phyloP scores from a whole-genome alignment of 2,113 vertebrate genomes.

The Sinocyclocheilus anophthalmus region DNA sequence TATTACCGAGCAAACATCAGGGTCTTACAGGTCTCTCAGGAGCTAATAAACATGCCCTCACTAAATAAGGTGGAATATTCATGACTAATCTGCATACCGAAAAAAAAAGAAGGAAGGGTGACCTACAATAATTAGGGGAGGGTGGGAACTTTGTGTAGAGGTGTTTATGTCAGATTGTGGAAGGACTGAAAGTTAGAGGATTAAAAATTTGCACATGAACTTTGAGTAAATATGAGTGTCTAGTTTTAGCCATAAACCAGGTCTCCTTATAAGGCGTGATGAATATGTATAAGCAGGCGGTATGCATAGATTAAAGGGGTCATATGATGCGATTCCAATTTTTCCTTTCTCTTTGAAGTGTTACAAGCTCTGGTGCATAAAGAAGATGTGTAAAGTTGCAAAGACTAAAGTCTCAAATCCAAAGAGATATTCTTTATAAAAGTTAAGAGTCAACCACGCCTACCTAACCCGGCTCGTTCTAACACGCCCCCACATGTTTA shows the following conservation, averaged over 20 bases:
- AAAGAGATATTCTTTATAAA: too few relatives aligned
- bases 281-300: not conserved
- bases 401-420: too few relatives aligned
- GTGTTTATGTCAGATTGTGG: not conserved
- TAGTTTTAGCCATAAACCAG: not conserved
- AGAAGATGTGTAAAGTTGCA: too few relatives aligned
- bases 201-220: not conserved
- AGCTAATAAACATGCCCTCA: conserved; percentile 34
- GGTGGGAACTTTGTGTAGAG: not conserved
- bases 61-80: conserved; percentile 29
- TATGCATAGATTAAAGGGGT: conserved; percentile 19
- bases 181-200: not conserved
- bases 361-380: too few relatives aligned
- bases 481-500: too few relatives aligned
- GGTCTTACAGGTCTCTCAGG: conserved; percentile 48
- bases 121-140: conserved; percentile 21
- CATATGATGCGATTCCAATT: too few relatives aligned
- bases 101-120: conserved; percentile 25
- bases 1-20: conserved; percentile 50
- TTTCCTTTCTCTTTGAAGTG: too few relatives aligned
- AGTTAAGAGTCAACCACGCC: too few relatives aligned
- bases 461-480: too few relatives aligned
- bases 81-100: conserved; percentile 35
- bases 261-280: not conserved
- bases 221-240: not conserved